These are phyloP conservation scores for Diplazon laetatorius DNA, from an alignment of 2,888 invertebrate species.

Conservation along the genomic window DNA sequence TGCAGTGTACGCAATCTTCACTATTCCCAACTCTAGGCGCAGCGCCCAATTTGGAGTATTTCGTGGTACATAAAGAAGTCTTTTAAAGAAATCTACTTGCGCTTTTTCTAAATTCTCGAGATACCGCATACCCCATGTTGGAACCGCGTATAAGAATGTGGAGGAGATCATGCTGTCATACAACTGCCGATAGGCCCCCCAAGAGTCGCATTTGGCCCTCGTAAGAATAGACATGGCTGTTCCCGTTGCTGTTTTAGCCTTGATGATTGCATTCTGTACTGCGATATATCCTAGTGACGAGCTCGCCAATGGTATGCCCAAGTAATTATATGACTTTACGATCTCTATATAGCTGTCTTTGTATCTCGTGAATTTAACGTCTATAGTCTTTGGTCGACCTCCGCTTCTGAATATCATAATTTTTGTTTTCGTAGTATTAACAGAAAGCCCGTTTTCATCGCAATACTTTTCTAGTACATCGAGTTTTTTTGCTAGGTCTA, in stretches of 20 bases:
- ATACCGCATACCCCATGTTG: conserved; percentile 48
- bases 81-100: conserved; percentile 32
- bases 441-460: conserved; percentile 46
- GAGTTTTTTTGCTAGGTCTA: conserved; percentile 47
- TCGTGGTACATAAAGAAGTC: conserved; percentile 21
- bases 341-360: conserved; percentile 42
- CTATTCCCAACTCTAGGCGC: conserved; percentile 7
- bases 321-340: conserved; percentile 36
- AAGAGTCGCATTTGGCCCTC: conserved; percentile 13
- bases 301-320: conserved; percentile 27
- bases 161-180: conserved; percentile 18
- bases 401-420: conserved; percentile 61
- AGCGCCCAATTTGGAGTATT: conserved; percentile 9
- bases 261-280: background rate
- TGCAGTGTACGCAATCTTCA: background rate
- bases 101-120: conserved; percentile 33
- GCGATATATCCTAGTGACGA: conserved; percentile 28
- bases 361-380: background rate
- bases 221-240: conserved; percentile 5
- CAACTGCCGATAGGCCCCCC: background rate
- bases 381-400: conserved; percentile 38
- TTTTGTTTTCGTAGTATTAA: conserved; percentile 67
- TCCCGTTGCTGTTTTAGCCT: conserved; percentile 15
- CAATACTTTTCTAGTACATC: conserved; percentile 53
- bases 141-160: conserved; percentile 39